These are phyloP conservation scores for Basileuterus tristriatus DNA, from an alignment of 2,797 vertebrate genomes.

Conservation along the genomic window DNA sequence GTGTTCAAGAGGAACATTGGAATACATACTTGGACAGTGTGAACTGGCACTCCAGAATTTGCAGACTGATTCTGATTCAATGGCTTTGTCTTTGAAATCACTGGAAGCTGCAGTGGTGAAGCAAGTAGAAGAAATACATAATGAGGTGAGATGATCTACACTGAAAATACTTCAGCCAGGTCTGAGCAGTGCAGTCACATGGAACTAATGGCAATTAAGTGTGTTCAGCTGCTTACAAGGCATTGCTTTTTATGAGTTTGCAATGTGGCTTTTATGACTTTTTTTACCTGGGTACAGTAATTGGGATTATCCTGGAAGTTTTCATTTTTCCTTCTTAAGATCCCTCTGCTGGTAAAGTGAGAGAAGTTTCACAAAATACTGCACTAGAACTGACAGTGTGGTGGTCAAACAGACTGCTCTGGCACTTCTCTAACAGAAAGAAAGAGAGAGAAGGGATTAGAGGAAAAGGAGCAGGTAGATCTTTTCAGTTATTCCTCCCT, in stretches of 20 bases:
- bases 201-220: not conserved
- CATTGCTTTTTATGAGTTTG: not conserved
- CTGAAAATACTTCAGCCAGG: not conserved
- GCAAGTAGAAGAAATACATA: conserved; percentile 92
- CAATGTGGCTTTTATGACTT: not conserved
- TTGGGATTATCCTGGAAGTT: not conserved
- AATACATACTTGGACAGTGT: conserved; percentile 88
- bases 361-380: not conserved
- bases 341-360: conserved; percentile 33
- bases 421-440: not conserved
- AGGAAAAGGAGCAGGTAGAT: not conserved
- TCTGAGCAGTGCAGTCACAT: not conserved
- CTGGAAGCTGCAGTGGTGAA: conserved; percentile 82
- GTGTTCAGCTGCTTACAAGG: not conserved
- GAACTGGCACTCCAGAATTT: conserved; percentile 88
- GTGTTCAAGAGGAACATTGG: conserved; percentile 90
- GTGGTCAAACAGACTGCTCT: not conserved
- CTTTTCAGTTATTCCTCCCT: not conserved
- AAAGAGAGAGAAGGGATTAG: not conserved
- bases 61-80: conserved; percentile 73
- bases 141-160: conserved; percentile 83
- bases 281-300: not conserved
- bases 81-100: conserved; percentile 79
- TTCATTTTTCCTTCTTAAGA: not conserved
- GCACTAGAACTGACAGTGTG: not conserved